A percentile compares a stretch with the other conserved stretches of the same genome.
phyloP scores from a whole-genome alignment of 2,113 vertebrate genomes.

The Alligator mississippiensis region DNA sequence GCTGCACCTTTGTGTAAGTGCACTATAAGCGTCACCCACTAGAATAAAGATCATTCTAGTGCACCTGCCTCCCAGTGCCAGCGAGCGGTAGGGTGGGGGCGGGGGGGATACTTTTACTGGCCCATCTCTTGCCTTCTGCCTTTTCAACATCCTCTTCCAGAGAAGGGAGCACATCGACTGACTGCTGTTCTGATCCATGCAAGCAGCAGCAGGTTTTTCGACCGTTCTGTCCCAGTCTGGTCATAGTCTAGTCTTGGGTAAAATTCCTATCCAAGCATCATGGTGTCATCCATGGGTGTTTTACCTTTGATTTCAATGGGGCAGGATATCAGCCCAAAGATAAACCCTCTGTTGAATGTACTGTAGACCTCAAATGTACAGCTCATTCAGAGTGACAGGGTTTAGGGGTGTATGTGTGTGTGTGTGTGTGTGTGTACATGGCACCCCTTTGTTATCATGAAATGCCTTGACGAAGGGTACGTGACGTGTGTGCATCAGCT shows the following conservation, averaged over 20 bases:
- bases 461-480: neutral
- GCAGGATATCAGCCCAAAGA: neutral
- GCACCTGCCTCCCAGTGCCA: neutral
- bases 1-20: neutral
- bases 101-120: neutral
- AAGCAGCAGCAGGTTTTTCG: slow-evolving; percentile 10
- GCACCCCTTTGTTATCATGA: neutral
- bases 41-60: neutral
- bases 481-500: neutral
- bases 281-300: neutral
- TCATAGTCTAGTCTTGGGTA: slow-evolving; percentile 20
- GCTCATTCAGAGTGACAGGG: neutral
- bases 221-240: neutral
- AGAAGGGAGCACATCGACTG: neutral
- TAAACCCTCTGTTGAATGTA: neutral
- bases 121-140: neutral
- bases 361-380: accelerated
- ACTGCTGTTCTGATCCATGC: neutral
- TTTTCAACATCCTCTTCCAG: slow-evolving; percentile 10
- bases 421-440: too few species aligned
- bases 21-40: neutral
- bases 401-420: too few species aligned
- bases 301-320: neutral
- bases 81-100: neutral
- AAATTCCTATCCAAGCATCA: neutral